Conservation (phyloP, 30 jellyfish, hydroid and myxozoan genomes). For the Aurelia aurita complex sp. Pacific region DNA sequence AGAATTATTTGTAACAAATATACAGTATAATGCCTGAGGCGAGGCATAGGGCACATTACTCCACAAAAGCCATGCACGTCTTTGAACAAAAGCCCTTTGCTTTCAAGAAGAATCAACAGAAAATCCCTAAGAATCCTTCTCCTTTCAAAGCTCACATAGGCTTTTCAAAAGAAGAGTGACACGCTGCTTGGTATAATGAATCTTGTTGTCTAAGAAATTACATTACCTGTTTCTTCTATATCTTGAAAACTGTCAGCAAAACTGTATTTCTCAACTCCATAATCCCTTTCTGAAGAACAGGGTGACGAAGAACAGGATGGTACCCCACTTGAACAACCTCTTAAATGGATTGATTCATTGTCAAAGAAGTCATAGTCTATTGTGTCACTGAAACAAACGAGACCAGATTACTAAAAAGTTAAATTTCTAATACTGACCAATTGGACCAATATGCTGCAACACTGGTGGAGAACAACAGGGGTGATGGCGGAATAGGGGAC, state of each 20-base stretch:
- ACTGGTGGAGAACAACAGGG: too few relatives aligned
- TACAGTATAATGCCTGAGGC: too few relatives aligned
- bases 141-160: neutral
- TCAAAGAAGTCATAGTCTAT: conserved; percentile 24
- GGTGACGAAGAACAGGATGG: conserved; percentile 75
- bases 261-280: conserved; percentile 32
- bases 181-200: neutral
- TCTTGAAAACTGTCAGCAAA: conserved; percentile 32
- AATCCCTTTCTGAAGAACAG: conserved; percentile 66
- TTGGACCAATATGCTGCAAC: neutral
- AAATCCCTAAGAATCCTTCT: neutral
- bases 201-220: neutral
- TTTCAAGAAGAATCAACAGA: neutral
- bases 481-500: too few relatives aligned
- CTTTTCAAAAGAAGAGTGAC: neutral
- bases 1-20: too few relatives aligned
- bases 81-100: too few relatives aligned
- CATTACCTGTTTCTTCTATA: conserved; percentile 2
- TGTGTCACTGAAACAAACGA: conserved; percentile 16
- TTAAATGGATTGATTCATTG: conserved; percentile 16
- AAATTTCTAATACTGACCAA: neutral
- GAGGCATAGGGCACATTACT: too few relatives aligned
- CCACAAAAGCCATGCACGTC: too few relatives aligned
- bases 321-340: conserved; percentile 54
- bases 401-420: neutral